Evolutionary conservation across 2,888 invertebrate species (phyloP).

Genomic region (Acanthopleura granulata): DNA sequence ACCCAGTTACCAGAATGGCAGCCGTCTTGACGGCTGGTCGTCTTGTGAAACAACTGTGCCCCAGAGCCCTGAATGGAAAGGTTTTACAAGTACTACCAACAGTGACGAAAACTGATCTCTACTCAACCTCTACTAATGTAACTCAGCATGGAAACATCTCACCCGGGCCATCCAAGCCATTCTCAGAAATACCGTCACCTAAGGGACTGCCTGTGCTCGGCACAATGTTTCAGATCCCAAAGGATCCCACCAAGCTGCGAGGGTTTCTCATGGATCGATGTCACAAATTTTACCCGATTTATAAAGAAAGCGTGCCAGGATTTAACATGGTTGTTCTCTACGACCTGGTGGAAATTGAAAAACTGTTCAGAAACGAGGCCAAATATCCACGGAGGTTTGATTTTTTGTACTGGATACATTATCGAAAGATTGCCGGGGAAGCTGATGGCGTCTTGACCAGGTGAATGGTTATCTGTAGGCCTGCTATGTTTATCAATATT

Average conservation of each 20-base stretch:
- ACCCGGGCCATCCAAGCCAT: not conserved
- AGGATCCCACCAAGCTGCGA: not conserved
- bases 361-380: not conserved
- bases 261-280: not conserved
- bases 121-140: not conserved
- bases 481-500: too few relatives aligned
- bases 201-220: not conserved
- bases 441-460: not conserved
- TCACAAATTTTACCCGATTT: not conserved
- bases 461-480: not conserved
- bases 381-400: slow-evolving; percentile 5
- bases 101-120: not conserved
- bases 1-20: not conserved
- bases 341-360: not conserved
- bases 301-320: not conserved
- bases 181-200: not conserved
- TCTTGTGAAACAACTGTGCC: too few relatives aligned
- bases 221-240: not conserved
- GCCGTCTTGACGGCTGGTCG: not conserved
- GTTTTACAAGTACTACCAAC: not conserved
- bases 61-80: too few relatives aligned
- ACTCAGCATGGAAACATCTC: not conserved
- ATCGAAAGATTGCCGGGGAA: not conserved
- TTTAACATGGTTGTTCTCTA: not conserved
- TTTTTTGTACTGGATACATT: not conserved